Conservation (phyloP, 2,113 vertebrate genomes). For the Lepidothrix coronata region DNA sequence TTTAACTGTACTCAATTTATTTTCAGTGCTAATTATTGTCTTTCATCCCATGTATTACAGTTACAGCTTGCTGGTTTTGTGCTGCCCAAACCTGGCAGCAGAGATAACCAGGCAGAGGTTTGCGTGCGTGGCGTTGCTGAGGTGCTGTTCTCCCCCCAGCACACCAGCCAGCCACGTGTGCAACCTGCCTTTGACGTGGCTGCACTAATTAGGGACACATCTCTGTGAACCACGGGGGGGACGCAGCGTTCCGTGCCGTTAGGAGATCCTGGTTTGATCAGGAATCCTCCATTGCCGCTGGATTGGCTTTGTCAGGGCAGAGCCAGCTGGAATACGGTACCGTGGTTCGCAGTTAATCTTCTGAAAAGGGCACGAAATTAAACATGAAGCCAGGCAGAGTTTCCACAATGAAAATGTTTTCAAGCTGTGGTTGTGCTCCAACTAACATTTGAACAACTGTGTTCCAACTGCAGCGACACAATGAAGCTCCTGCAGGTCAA, state of each 20-base stretch:
- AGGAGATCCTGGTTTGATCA: background rate
- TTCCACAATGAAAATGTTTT: background rate
- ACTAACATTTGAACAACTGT: background rate
- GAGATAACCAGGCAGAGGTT: background rate
- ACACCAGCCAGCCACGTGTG: background rate
- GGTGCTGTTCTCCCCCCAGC: background rate
- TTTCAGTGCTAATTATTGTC: slow-evolving; percentile 10
- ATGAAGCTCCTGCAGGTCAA: background rate
- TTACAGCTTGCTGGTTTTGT: background rate
- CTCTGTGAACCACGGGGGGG: background rate
- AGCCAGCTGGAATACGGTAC: slow-evolving; percentile 6
- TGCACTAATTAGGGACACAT: background rate
- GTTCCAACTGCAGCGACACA: background rate
- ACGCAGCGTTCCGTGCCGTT: rapidly evolving
- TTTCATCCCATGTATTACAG: background rate
- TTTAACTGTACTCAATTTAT: background rate
- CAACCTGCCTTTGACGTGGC: rapidly evolving
- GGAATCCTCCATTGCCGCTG: background rate
- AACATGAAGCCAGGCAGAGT: background rate
- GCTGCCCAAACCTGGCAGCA: background rate
- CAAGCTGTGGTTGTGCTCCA: background rate
- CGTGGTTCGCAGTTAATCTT: slow-evolving; percentile 18
- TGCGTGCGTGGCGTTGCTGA: background rate
- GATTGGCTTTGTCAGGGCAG: background rate
- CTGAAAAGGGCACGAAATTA: background rate